Evolutionary conservation across 1,140 invertebrate genomes (phyloP).

Genomic region (Lepeophtheirus salmonis): DNA sequence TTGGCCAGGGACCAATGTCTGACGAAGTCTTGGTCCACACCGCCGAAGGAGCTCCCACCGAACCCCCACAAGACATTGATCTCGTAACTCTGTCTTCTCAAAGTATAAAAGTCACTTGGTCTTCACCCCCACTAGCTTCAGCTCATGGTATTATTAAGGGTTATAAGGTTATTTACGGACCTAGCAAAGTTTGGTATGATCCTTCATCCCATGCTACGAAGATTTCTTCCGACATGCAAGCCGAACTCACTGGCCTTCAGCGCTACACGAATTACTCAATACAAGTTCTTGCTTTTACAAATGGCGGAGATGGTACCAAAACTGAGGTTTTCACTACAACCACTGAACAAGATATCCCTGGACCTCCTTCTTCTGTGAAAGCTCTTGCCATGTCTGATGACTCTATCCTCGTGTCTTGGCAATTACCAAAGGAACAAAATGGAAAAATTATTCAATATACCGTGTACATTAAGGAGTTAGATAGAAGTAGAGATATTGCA

Average conservation of each 20-base stretch:
- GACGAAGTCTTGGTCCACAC: conserved; percentile 73
- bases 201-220: conserved; percentile 56
- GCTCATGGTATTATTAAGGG: conserved; percentile 88
- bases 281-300: conserved; percentile 81
- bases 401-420: conserved; percentile 80
- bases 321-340: conserved; percentile 75
- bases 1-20: conserved; percentile 72
- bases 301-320: conserved; percentile 82
- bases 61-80: conserved; percentile 71
- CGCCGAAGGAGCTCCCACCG: conserved; percentile 75
- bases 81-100: conserved; percentile 79
- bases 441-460: conserved; percentile 82
- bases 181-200: conserved; percentile 63
- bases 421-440: conserved; percentile 70
- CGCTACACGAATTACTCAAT: conserved; percentile 95
- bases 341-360: conserved; percentile 85
- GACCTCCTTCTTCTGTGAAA: conserved; percentile 74
- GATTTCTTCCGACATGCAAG: conserved; percentile 73
- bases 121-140: conserved; percentile 63
- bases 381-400: conserved; percentile 72
- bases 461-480: conserved; percentile 58
- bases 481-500: conserved; percentile 17
- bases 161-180: conserved; percentile 87
- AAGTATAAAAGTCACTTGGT: conserved; percentile 80
- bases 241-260: conserved; percentile 70